A percentile compares a stretch with the other conserved stretches of the same genome.
These are phyloP conservation scores for Platysteira castanea DNA, from an alignment of 2,113 vertebrate genomes.

Conservation along the genomic window DNA sequence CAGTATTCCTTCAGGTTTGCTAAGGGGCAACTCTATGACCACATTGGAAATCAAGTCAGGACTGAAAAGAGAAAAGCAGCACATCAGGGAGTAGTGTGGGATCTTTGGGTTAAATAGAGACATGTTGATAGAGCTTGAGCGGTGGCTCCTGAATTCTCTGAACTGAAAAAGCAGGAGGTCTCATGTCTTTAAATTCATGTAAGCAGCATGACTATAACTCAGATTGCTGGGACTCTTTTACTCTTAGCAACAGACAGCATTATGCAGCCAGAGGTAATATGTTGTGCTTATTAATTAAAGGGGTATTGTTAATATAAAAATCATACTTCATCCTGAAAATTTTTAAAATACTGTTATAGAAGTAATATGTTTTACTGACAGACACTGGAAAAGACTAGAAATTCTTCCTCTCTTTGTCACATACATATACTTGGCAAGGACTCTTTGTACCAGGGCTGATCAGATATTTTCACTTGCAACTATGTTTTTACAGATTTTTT, in stretches of 20 bases:
- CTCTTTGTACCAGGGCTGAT: background rate
- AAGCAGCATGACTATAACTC: background rate
- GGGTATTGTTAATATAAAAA: background rate
- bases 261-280: background rate
- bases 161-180: background rate
- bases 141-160: background rate
- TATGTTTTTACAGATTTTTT: background rate
- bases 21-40: background rate
- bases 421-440: background rate
- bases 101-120: background rate
- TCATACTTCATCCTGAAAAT: background rate
- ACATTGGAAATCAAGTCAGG: background rate
- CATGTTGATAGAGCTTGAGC: background rate
- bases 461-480: background rate
- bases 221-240: background rate
- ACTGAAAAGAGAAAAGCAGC: background rate
- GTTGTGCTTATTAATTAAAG: constrained; percentile 2
- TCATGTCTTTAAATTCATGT: background rate
- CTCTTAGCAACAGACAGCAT: background rate
- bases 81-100: background rate
- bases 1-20: background rate
- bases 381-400: background rate
- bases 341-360: background rate
- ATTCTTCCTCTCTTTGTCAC: background rate
- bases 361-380: background rate